Percentiles rank a stretch among this genome's conserved stretches.
Conservation (phyloP, 2,888 invertebrate species). For the Andrena dorsata region DNA sequence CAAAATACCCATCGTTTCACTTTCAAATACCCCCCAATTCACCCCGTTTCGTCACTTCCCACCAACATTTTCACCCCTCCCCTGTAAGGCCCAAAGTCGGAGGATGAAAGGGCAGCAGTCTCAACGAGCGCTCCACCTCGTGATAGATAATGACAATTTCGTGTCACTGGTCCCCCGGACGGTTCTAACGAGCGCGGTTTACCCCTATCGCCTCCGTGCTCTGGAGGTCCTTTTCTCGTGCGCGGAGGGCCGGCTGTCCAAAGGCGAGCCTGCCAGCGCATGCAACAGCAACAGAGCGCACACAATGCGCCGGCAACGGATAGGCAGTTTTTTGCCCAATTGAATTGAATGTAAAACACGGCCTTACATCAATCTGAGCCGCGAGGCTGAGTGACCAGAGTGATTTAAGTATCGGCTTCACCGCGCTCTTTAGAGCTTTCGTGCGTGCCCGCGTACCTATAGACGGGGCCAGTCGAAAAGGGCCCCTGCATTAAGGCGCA, state of each 20-base stretch:
- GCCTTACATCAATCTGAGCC: conserved; percentile 84
- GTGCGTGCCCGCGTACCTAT: conserved; percentile 65
- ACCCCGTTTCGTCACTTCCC: not conserved
- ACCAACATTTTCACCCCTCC: not conserved
- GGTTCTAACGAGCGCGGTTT: conserved; percentile 72
- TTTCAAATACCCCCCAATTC: not conserved
- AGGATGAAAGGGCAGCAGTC: not conserved
- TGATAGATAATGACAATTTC: conserved; percentile 77
- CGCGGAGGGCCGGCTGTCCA: conserved; percentile 43
- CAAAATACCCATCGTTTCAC: no score
- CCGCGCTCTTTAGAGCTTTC: conserved; percentile 78
- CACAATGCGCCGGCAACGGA: conserved; percentile 71
- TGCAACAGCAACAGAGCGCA: conserved; percentile 24
- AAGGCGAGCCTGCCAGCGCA: conserved; percentile 37
- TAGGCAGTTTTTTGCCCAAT: conserved; percentile 84
- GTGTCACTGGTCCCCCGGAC: conserved; percentile 63
- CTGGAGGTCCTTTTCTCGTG: conserved; percentile 48
- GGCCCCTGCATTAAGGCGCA: conserved; percentile 59
- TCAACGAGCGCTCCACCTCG: conserved; percentile 30
- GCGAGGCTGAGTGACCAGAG: conserved; percentile 83
- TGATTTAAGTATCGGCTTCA: conserved; percentile 82
- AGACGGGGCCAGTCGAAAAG: conserved; percentile 30
- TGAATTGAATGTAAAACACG: conserved; percentile 85
- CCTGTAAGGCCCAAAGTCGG: not conserved
- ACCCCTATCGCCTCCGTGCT: conserved; percentile 50